Evolutionary conservation across 2,888 invertebrate genomes (phyloP).

Genomic region (Apeira syringaria): DNA sequence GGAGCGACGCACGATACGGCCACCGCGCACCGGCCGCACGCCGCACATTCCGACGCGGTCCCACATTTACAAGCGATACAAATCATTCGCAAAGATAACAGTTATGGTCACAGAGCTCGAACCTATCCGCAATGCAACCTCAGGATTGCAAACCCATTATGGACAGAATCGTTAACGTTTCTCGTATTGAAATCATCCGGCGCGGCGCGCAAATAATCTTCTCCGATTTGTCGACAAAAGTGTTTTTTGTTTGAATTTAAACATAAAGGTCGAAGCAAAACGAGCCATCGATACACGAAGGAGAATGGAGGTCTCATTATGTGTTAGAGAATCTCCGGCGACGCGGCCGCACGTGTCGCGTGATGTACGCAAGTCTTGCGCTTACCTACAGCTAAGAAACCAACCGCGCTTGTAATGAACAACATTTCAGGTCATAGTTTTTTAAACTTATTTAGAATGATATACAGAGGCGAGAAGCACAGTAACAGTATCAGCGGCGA

Average conservation of each 20-base stretch:
- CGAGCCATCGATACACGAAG: no score
- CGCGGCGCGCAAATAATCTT: conserved; percentile 8
- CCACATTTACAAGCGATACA: conserved; percentile 54
- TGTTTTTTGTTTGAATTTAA: not conserved
- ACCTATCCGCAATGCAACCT: conserved; percentile 35
- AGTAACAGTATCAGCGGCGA: conserved; percentile 29
- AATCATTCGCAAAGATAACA: conserved; percentile 55
- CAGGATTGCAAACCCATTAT: conserved; percentile 28
- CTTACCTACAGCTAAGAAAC: conserved; percentile 37
- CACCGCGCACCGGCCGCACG: conserved; percentile 61
- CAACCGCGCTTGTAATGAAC: conserved; percentile 35
- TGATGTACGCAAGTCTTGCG: conserved; percentile 52
- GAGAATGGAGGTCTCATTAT: no score
- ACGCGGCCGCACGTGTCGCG: no score
- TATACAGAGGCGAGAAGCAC: conserved; percentile 19
- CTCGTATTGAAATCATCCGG: not conserved
- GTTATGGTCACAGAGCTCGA: conserved; percentile 52
- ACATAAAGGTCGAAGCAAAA: no score
- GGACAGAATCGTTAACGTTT: conserved; percentile 22
- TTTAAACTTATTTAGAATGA: conserved; percentile 14
- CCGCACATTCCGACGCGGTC: conserved; percentile 53
- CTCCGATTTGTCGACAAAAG: conserved; percentile 15
- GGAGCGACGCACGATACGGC: conserved; percentile 67
- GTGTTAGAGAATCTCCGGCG: conserved; percentile 38
- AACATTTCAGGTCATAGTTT: conserved; percentile 39